Conservation (phyloP, 2,888 invertebrate genomes). For the Luperina nickerlii region DNA sequence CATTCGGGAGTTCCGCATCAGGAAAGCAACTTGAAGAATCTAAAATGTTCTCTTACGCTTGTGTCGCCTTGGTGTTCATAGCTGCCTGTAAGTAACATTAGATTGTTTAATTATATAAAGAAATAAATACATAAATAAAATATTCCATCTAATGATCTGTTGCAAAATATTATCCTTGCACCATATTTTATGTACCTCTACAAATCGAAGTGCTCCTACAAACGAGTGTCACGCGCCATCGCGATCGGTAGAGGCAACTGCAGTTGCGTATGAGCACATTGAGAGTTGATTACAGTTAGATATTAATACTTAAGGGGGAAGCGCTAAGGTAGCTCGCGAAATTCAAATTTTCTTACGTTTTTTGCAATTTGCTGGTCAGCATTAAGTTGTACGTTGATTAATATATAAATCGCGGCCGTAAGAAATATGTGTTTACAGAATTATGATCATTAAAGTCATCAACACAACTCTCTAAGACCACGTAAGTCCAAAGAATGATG, state of each 20-base stretch:
- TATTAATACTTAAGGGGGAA: neutral
- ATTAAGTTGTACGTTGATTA: too few species aligned
- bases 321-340: too few species aligned
- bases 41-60: constrained; percentile 69
- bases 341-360: too few species aligned
- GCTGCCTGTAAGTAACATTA: constrained; percentile 69
- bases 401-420: too few species aligned
- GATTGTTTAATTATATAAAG: neutral
- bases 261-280: neutral
- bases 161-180: neutral
- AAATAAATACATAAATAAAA: neutral
- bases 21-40: constrained; percentile 22
- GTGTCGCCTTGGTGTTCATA: constrained; percentile 60
- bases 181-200: neutral
- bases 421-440: too few species aligned
- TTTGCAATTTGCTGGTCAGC: too few species aligned
- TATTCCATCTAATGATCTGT: neutral
- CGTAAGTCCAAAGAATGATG: too few species aligned
- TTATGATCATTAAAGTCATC: too few species aligned
- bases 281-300: neutral
- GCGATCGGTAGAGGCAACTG: neutral
- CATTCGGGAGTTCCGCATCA: constrained; percentile 52
- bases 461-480: too few species aligned
- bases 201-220: neutral
- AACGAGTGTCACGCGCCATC: too few species aligned